Conservation (phyloP, 2,888 invertebrate genomes). For the Notodonta dromedarius region DNA sequence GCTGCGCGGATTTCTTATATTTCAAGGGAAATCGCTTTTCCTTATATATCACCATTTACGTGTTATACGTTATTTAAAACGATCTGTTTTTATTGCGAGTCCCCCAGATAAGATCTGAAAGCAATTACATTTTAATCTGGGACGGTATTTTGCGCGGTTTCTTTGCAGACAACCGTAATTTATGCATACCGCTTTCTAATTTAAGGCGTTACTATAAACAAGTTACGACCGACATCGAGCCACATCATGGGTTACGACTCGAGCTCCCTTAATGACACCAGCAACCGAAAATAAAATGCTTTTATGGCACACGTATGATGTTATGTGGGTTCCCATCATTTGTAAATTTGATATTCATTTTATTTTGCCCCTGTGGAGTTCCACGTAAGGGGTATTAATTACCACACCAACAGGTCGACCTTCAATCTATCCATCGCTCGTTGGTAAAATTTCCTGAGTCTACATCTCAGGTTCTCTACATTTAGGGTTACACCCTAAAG, state of each 20-base stretch:
- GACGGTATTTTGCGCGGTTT: constrained; percentile 46
- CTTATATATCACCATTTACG: constrained; percentile 26
- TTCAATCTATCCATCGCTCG: too few relatives aligned
- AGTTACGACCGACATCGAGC: constrained; percentile 76
- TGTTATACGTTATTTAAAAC: constrained; percentile 33
- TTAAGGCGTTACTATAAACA: constrained; percentile 76
- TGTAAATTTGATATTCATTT: constrained; percentile 47
- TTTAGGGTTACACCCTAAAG: too few relatives aligned
- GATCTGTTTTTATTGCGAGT: constrained; percentile 33
- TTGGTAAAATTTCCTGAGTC: too few relatives aligned
- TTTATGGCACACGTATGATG: constrained; percentile 67
- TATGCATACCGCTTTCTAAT: constrained; percentile 70
- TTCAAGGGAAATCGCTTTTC: constrained; percentile 27
- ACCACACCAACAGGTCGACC: too few relatives aligned
- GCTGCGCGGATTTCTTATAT: constrained; percentile 32
- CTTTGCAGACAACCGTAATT: constrained; percentile 48
- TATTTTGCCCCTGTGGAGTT: background rate
- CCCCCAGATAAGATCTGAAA: constrained; percentile 34
- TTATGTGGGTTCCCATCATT: constrained; percentile 55
- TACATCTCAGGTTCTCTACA: too few relatives aligned
- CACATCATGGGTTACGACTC: constrained; percentile 75
- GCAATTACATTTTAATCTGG: constrained; percentile 53
- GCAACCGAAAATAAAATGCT: constrained; percentile 71
- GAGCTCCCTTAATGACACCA: constrained; percentile 70
- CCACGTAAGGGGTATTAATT: background rate